These are phyloP conservation scores for Anthrax anthrax DNA, from an alignment of 2,888 invertebrate genomes.

Conservation along the genomic window DNA sequence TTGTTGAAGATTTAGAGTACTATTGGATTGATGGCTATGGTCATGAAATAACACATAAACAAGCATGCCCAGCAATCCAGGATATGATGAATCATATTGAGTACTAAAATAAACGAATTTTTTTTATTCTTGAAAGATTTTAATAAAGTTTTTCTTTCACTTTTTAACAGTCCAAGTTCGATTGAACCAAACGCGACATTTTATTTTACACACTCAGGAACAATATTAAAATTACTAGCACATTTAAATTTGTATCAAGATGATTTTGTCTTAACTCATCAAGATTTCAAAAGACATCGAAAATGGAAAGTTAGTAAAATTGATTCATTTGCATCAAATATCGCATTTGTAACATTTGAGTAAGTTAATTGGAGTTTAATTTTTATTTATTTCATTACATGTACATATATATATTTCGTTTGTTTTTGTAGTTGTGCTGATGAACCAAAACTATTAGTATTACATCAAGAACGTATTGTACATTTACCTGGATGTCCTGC, in stretches of 20 bases:
- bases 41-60: slow-evolving; percentile 51
- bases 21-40: slow-evolving; percentile 78
- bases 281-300: slow-evolving; percentile 36
- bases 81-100: slow-evolving; percentile 54
- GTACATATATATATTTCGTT: slow-evolving; percentile 3
- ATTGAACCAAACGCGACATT: slow-evolving; percentile 40
- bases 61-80: slow-evolving; percentile 59
- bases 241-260: slow-evolving; percentile 62
- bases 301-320: slow-evolving; percentile 49
- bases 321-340: slow-evolving; percentile 65
- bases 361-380: slow-evolving; percentile 31
- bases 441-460: slow-evolving; percentile 40
- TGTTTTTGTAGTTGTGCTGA: slow-evolving; percentile 37
- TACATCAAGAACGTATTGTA: slow-evolving; percentile 62
- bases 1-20: slow-evolving; percentile 59
- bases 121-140: too few relatives aligned
- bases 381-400: not conserved
- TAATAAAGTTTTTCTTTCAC: too few relatives aligned
- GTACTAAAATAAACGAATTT: too few relatives aligned
- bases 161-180: slow-evolving; percentile 17
- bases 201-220: slow-evolving; percentile 73
- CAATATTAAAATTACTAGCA: slow-evolving; percentile 58
- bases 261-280: slow-evolving; percentile 41
- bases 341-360: slow-evolving; percentile 62
- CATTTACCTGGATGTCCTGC: slow-evolving; percentile 52